Evolutionary conservation across 2,888 invertebrate genomes (phyloP).

Genomic region (Aleiodes testaceus): DNA sequence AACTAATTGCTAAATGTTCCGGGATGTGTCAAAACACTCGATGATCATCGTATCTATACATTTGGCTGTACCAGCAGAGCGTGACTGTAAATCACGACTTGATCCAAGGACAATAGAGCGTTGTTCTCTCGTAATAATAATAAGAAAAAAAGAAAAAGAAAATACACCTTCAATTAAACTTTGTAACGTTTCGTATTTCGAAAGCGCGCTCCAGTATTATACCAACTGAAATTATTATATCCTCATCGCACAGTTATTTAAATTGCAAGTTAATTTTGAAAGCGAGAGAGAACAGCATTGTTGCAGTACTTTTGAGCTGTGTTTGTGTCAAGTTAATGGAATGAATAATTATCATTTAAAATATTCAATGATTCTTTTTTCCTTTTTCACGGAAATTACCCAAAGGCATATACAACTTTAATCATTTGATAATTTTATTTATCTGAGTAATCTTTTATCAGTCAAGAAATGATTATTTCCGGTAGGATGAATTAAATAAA

Average conservation of each 20-base stretch:
- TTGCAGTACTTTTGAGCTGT: background rate
- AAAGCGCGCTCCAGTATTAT: conserved; percentile 10
- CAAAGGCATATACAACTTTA: background rate
- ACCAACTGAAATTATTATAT: conserved; percentile 12
- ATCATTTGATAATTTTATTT: too few species aligned
- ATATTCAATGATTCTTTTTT: background rate
- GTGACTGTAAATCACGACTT: too few species aligned
- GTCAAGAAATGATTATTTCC: background rate
- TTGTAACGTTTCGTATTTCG: conserved; percentile 27
- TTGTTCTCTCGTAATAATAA: conserved; percentile 26
- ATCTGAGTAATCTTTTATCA: too few species aligned
- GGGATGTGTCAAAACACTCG: background rate
- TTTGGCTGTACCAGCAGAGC: too few species aligned
- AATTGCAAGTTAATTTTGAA: conserved; percentile 8
- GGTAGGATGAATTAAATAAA: background rate
- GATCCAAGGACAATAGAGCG: conserved; percentile 25
- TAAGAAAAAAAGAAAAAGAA: background rate
- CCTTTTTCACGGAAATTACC: background rate
- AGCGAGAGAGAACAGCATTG: conserved; percentile 20
- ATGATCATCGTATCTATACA: background rate
- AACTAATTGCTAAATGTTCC: conserved; percentile 6
- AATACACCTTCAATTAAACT: conserved; percentile 6
- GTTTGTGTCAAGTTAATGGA: background rate
- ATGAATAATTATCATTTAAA: background rate
- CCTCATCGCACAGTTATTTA: conserved; percentile 4